These are phyloP conservation scores for Oryzaephilus surinamensis DNA, from an alignment of 1,140 invertebrate genomes.

Conservation along the genomic window DNA sequence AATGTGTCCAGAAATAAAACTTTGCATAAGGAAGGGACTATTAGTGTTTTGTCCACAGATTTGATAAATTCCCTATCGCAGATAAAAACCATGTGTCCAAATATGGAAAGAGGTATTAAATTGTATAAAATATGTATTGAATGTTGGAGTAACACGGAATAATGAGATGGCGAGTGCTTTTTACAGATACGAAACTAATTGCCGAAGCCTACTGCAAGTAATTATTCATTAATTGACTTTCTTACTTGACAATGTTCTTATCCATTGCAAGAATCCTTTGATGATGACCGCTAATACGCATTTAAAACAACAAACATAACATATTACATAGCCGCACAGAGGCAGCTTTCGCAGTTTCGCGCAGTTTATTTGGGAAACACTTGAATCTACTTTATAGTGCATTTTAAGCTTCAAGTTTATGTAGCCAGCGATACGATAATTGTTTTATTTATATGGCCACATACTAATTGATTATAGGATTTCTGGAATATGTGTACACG, in stretches of 20 bases:
- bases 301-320: no score
- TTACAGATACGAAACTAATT: constrained; percentile 15
- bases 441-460: constrained; percentile 2
- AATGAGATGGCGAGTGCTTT: no score
- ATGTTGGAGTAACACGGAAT: no score
- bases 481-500: background rate
- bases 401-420: constrained; percentile 7
- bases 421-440: constrained; percentile 6
- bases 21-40: no score
- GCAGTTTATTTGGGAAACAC: constrained; percentile 13
- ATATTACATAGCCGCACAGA: no score
- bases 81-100: no score
- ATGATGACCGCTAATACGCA: constrained; percentile 8
- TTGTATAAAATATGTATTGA: no score
- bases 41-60: no score
- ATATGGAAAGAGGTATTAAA: no score
- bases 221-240: constrained; percentile 25
- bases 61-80: no score
- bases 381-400: constrained; percentile 9
- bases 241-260: constrained; percentile 22
- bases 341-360: constrained; percentile 7
- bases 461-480: constrained; percentile 6
- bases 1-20: no score
- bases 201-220: constrained; percentile 14
- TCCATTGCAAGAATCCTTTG: constrained; percentile 11